A percentile compares a stretch with the other conserved stretches of the same genome.
These are phyloP conservation scores for Diorhabda elongata DNA, from an alignment of 1,140 invertebrate species.

Conservation along the genomic window DNA sequence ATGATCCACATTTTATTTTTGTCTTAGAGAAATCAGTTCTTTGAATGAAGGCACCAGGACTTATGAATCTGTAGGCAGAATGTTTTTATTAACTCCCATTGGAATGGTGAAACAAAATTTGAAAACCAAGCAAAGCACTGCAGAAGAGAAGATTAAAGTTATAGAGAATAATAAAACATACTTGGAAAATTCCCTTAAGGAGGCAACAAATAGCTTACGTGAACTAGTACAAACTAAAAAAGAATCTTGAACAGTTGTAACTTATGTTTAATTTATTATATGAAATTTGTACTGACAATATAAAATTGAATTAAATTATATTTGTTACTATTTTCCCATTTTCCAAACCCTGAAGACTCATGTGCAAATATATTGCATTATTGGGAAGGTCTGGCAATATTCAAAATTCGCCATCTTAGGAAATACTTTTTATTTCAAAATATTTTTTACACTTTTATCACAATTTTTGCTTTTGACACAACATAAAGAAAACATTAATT, in stretches of 20 bases:
- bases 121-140: constrained; percentile 55
- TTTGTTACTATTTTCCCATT: too few species aligned
- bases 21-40: constrained; percentile 42
- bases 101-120: constrained; percentile 62
- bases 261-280: too few species aligned
- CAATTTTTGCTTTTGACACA: too few species aligned
- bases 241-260: constrained; percentile 34
- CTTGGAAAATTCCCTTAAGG: constrained; percentile 73
- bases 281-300: too few species aligned
- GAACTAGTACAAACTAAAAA: constrained; percentile 76
- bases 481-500: too few species aligned
- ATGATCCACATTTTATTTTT: not conserved
- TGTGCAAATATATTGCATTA: too few species aligned
- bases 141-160: constrained; percentile 68
- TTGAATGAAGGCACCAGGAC: constrained; percentile 39
- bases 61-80: constrained; percentile 77
- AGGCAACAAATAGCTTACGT: constrained; percentile 78
- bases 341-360: too few species aligned
- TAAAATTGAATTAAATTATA: too few species aligned
- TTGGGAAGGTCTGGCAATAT: too few species aligned
- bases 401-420: too few species aligned
- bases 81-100: constrained; percentile 74
- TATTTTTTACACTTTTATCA: too few species aligned
- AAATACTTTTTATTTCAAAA: too few species aligned
- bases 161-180: constrained; percentile 72